Evolutionary conservation across 2,113 vertebrate species (phyloP), one percentile per base, ranked within the genome.

Genomic region (Proterorhinus semilunaris): DNA sequence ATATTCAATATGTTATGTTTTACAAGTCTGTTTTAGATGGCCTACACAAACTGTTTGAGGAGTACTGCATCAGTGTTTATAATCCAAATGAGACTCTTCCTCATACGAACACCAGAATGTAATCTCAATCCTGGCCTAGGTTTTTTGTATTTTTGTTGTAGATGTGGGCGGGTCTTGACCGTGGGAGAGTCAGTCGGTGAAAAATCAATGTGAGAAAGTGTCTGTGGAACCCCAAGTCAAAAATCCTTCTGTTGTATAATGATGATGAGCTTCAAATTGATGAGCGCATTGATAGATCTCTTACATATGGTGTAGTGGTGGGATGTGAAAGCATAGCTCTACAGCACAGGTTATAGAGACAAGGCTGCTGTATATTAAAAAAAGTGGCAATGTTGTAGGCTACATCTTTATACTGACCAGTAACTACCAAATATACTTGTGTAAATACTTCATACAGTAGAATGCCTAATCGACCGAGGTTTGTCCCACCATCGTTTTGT

Each of bases 151-250:
- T 51, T 77, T 49, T 51, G 46, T 10, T 68, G 63, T 62, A 70
- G 68, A 69, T 16, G 75, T 79, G 71, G 52, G 69, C 62, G 57
- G 53, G 57, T 70, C 73, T 82, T 62, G 77, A 84, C 66, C 84
- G 81, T 87, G 85, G 82, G 83, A 84, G 81, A 85, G 59, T 80
- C 74, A 78, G 61, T 72, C 42, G 62, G 81, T 82, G 70, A 75
- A 88, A 88, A 84, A 78, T 81, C 16, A 88, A 86, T 72, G 74
- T 62, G 63, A 63, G 49, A 81, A 90, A 88, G 73, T 70, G 84
- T 83, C 83, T 86, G 76, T 87, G 86, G 78, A 80, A 5, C 72
- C 5, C n/a, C 13, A 27, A 65, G 66, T 81, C 53, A 72, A 83
- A 79, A 36, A 82, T 68, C 69, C 72, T 10, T 52, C 76, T 70